A percentile compares a stretch with the other conserved stretches of the same genome.
Conservation (phyloP, 1,140 invertebrate genomes). For the Palaemon carinicauda region DNA sequence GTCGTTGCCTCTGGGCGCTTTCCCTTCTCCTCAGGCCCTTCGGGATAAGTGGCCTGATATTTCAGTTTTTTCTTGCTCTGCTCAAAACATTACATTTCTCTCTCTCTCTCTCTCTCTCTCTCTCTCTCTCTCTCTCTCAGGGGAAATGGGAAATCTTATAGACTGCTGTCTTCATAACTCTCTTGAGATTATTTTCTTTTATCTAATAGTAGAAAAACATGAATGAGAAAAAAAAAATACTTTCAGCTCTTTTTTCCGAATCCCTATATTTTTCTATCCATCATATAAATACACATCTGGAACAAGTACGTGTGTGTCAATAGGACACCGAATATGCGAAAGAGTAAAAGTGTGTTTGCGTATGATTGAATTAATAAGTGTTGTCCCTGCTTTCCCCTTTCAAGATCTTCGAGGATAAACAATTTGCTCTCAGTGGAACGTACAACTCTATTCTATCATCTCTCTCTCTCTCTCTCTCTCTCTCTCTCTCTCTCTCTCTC, state of each 20-base stretch:
- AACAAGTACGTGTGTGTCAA: neutral
- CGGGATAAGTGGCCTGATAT: neutral
- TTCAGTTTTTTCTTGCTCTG: neutral
- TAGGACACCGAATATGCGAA: neutral
- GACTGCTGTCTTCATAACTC: no score
- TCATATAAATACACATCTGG: neutral
- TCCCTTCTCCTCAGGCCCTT: neutral
- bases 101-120: neutral
- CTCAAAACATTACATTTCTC: neutral
- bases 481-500: neutral
- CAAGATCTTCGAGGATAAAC: neutral
- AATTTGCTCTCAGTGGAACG: neutral
- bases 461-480: conserved; percentile 16
- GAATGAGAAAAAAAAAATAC: neutral
- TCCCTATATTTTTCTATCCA: neutral
- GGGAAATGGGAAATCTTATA: neutral
- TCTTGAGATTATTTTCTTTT: no score
- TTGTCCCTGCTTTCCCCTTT: neutral
- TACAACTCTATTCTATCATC: neutral
- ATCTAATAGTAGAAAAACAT: no score
- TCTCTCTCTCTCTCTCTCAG: neutral
- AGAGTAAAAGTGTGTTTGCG: neutral
- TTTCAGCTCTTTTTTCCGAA: neutral
- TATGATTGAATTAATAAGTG: neutral
- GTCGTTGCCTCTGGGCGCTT: neutral